Percentiles rank a stretch among this genome's conserved stretches.
phyloP scores from a whole-genome alignment of 2,888 invertebrate species.

The Cyaniris semiargus region DNA sequence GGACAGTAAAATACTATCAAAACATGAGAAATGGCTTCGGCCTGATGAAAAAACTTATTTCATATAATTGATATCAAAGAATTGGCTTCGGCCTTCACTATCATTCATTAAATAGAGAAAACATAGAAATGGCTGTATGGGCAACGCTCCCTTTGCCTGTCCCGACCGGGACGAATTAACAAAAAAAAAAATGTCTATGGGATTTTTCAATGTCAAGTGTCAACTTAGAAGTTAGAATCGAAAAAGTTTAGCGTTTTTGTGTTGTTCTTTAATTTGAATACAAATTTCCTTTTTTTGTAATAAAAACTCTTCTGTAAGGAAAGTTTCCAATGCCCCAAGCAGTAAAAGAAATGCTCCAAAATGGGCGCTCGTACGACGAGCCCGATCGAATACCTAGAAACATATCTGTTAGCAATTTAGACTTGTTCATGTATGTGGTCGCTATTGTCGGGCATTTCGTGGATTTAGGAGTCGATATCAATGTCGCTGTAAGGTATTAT shows the following conservation, averaged over 20 bases:
- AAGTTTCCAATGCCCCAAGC: constrained; percentile 57
- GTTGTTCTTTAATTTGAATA: constrained; percentile 18
- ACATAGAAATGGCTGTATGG: no score
- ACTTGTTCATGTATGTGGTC: constrained; percentile 83
- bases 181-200: no score
- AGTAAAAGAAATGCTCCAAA: constrained; percentile 58
- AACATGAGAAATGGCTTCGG: no score
- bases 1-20: no score
- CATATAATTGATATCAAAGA: no score
- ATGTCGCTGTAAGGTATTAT: constrained; percentile 84
- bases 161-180: no score
- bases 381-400: constrained; percentile 81
- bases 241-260: not conserved
- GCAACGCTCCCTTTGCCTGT: no score
- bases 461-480: constrained; percentile 85
- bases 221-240: no score
- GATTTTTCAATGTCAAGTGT: no score
- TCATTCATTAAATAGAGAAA: no score
- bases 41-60: no score
- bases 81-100: no score
- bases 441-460: constrained; percentile 85
- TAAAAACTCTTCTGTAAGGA: not conserved
- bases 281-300: not conserved
- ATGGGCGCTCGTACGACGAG: constrained; percentile 74
- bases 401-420: constrained; percentile 80